Evolutionary conservation across 2,113 vertebrate species (phyloP).

Genomic region (Chaenocephalus aceratus): DNA sequence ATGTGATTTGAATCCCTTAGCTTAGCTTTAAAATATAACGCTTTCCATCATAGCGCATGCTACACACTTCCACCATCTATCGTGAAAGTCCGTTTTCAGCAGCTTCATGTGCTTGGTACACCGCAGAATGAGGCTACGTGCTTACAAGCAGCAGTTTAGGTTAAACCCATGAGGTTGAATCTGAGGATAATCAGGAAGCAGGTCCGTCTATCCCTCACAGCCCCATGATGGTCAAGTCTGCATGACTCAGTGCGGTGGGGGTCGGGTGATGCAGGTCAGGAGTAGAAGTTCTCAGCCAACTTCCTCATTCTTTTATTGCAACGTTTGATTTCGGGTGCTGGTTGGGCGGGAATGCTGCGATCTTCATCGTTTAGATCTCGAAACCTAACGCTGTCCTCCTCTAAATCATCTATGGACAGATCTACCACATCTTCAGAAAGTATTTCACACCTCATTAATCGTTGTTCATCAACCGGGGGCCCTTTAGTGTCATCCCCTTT

Average conservation of each 20-base stretch:
- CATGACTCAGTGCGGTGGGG: conserved; percentile 7
- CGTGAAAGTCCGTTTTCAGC: too few relatives aligned
- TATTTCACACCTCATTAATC: rapidly evolving
- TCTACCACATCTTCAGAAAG: neutral
- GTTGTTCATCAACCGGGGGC: neutral
- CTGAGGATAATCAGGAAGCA: neutral
- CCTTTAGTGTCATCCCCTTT: neutral
- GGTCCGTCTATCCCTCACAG: neutral
- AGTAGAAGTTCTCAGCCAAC: conserved; percentile 72
- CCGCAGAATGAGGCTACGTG: neutral
- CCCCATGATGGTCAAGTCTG: neutral
- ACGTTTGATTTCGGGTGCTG: rapidly evolving
- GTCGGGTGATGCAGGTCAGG: conserved; percentile 39
- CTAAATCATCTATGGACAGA: neutral
- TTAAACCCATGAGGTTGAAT: neutral
- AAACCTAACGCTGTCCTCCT: too few relatives aligned
- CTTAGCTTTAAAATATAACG: too few relatives aligned
- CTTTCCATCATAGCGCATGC: too few relatives aligned
- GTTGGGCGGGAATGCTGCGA: rapidly evolving
- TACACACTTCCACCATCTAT: too few relatives aligned
- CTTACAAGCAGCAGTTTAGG: neutral
- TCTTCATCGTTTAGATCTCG: too few relatives aligned
- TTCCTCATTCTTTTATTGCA: conserved; percentile 72
- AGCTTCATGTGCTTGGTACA: neutral
- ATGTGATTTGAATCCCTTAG: too few relatives aligned